Evolutionary conservation across 2,113 vertebrate genomes (phyloP), one percentile per base, ranked within the genome.

Genomic region (Cyprinodon variegatus): DNA sequence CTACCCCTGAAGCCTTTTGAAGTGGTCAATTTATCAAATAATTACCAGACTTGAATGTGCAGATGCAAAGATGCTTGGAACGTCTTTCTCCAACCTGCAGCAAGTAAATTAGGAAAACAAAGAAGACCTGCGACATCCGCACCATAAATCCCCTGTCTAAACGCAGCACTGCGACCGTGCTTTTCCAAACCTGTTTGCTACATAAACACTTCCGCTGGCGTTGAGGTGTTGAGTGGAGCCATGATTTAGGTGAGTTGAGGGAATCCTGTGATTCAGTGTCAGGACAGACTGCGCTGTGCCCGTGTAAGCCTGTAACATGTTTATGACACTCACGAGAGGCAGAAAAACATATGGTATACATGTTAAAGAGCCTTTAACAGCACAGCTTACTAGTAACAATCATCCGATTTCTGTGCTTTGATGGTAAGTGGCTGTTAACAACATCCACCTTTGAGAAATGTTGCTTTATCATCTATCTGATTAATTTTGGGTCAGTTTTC

Each of bases 201-300:
- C 86, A 89, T 88, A 84, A 93, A 91, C 88, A 84, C 88, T 89
- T 87, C 83, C 83, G 80, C 88, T 90, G 82, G 80, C n/a, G 81
- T 76, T 46, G 81, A 91, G 91, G 90, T 87, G 92, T 77, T 92
- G 92, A 93, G 89, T 72, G 86, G 57, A 62, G 57, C 36, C 1
- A 9, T 87, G 88, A 92, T 94, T 93, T 92, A 94, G 74, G 62
- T 67, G 84, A 78, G 86, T 67, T 5, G 61, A 41, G 93, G 92
- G 90, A 91, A 38, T 53, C 53, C 53, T 79, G 82, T 83, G 84
- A 86, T 90, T 88, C 82, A 82, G 88, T 82, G 87, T 90, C 86
- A 76, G 83, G 87, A 89, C 76, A 39, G 88, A 79, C 85, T 20
- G 61, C 80, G 45, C 72, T 69, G 86, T 83, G 85, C 82, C 89